A percentile compares a stretch with the other conserved stretches of the same genome.
Conservation (phyloP, 1,140 invertebrate genomes). For the Ephestia elutella region DNA sequence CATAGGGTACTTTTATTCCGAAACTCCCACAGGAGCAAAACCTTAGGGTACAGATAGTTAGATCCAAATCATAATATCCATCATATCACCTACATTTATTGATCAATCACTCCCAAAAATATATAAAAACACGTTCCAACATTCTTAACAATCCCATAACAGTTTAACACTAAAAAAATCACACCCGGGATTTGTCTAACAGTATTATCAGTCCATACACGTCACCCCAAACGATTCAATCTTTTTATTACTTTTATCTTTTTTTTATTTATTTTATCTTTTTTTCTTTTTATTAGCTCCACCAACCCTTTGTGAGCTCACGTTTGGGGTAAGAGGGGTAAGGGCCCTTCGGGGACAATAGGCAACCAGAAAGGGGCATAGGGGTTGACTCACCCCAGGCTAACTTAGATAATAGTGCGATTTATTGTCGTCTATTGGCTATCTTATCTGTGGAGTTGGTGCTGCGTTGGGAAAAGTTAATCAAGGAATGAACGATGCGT, state of each 20-base stretch:
- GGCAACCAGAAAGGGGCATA: conserved; percentile 33
- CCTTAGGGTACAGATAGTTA: too few species aligned
- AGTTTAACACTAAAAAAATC: background rate
- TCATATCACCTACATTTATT: too few species aligned
- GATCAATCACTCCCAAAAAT: background rate
- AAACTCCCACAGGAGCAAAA: too few species aligned
- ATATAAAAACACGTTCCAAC: background rate
- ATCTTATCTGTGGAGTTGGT: conserved; percentile 29
- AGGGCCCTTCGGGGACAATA: conserved; percentile 40
- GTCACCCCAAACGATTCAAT: conserved; percentile 32
- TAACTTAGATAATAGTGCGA: conserved; percentile 29
- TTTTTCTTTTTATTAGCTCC: conserved; percentile 25
- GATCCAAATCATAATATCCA: too few species aligned
- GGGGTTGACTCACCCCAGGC: conserved; percentile 24
- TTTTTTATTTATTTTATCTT: conserved; percentile 39
- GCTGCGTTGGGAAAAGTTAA: conserved; percentile 14
- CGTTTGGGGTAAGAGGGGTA: conserved; percentile 39
- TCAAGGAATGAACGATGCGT: background rate
- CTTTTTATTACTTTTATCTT: conserved; percentile 34
- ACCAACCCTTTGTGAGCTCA: conserved; percentile 46
- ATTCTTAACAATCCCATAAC: background rate
- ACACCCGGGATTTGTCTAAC: background rate
- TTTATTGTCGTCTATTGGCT: conserved; percentile 40
- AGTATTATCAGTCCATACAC: conserved; percentile 9
- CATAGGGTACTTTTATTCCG: too few species aligned